Evolutionary conservation across 1,140 invertebrate species (phyloP).

Genomic region (Drosophila sp.): DNA sequence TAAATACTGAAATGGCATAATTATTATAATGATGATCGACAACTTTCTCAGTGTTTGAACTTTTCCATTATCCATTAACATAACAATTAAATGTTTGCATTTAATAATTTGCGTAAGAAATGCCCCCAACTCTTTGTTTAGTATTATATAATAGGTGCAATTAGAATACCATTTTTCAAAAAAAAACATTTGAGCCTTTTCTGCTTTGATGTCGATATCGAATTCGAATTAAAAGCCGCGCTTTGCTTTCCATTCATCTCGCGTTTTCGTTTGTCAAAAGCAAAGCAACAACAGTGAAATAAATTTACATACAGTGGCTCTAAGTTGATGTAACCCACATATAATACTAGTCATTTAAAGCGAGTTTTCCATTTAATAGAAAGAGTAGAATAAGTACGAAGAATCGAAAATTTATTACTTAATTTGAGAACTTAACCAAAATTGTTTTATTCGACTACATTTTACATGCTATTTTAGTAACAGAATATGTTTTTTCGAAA

Average conservation of each 20-base stretch:
- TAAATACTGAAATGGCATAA: conserved; percentile 18
- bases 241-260: conserved; percentile 40
- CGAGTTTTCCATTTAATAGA: too few species aligned
- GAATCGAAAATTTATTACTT: too few species aligned
- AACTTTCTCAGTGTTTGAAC: conserved; percentile 67
- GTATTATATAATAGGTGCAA: conserved; percentile 49
- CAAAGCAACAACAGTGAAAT: conserved; percentile 31
- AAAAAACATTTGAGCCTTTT: conserved; percentile 12
- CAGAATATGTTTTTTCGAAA: too few species aligned
- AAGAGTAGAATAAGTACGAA: too few species aligned
- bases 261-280: conserved; percentile 63
- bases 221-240: conserved; percentile 42
- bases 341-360: too few species aligned
- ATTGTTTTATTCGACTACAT: too few species aligned
- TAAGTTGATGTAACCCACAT: too few species aligned
- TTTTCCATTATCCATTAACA: conserved; percentile 48
- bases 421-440: too few species aligned
- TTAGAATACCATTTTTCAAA: conserved; percentile 46
- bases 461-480: too few species aligned
- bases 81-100: conserved; percentile 63
- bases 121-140: conserved; percentile 10
- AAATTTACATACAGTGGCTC: neutral
- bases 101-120: conserved; percentile 28
- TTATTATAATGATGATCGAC: conserved; percentile 14
- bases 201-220: conserved; percentile 47